Evolutionary conservation across 2,888 invertebrate genomes (phyloP), one percentile per base, ranked within the genome.

Genomic region (Sabellastarte sp.): DNA sequence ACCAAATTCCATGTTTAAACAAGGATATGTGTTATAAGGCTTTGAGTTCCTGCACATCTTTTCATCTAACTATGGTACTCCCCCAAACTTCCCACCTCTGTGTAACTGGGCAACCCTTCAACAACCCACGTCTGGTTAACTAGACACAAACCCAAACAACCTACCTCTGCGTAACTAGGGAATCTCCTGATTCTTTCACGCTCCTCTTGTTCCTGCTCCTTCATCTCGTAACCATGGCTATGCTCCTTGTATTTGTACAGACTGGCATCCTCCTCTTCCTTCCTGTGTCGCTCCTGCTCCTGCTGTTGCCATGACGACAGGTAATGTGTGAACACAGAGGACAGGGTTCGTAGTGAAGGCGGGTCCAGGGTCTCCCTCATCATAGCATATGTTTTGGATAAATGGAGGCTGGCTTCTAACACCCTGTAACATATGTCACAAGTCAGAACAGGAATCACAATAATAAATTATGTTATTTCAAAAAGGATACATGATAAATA

Each of bases 261-360:
- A 71, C 89, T 90, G 60, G 91, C 91, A 64, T 91, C 90, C 73
- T 92, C 92, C 60, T 87, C 87, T 70, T 90, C 88, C 73, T 88
- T 88, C 73, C 86, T 86, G 70, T 89, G 88, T 26, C 88, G 87
- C 31, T 89, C 88, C 58, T 88, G 87, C 74, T 92, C 89, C 73
- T 93, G 91, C 63, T 88, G 87, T 75, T 89, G 89, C 93, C 95
- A 95, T 0, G 89, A 85, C 61, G 87, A 81, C 29, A 91, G 89
- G 59, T 92, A 87, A 52, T 87, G 68, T 30, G 72, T 66, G 41
- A 81, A 69, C 20, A 81, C 61, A 5, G 68, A 55, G 29, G 71
- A 73, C 68, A 81, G 68, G 32, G 71, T 67, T n/a, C 50, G 53
- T 3, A 74, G 53, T 15, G 74, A 63, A 31, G 68, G 60, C 3